Conservation (phyloP, 2,888 invertebrate genomes). For the Tiphia femorata region DNA sequence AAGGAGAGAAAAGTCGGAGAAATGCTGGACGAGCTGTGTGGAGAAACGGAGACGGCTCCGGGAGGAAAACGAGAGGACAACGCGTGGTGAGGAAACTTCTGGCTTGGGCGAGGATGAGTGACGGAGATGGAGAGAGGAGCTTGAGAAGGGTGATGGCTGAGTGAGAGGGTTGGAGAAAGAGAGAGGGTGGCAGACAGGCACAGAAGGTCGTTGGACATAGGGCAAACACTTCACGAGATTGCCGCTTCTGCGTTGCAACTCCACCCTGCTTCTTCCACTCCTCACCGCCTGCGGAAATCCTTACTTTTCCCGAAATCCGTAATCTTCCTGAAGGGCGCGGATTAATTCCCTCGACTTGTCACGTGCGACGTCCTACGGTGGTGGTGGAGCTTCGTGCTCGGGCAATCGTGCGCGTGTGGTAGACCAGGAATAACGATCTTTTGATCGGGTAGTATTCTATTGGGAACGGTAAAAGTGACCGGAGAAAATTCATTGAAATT, state of each 20-base stretch:
- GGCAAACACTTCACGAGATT: slow-evolving; percentile 55
- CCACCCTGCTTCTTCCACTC: too few species aligned
- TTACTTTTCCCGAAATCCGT: slow-evolving; percentile 49
- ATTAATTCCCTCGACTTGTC: slow-evolving; percentile 49
- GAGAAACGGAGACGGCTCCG: slow-evolving; percentile 21
- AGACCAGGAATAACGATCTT: slow-evolving; percentile 3
- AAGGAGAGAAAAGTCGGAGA: slow-evolving; percentile 1
- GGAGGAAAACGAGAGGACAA: slow-evolving; percentile 21
- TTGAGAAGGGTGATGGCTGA: too few species aligned
- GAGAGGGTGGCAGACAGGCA: slow-evolving; percentile 20
- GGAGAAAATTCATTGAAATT: too few species aligned
- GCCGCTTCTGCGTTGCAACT: slow-evolving; percentile 45
- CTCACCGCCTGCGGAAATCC: slow-evolving; percentile 47
- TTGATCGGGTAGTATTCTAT: too few species aligned
- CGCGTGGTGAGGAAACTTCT: slow-evolving; percentile 30
- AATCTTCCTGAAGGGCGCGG: slow-evolving; percentile 51
- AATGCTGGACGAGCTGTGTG: not conserved
- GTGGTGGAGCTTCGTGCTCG: not conserved
- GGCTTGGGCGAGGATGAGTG: slow-evolving; percentile 9
- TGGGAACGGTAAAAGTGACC: too few species aligned
- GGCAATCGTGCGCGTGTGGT: too few species aligned
- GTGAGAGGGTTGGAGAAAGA: slow-evolving; percentile 8
- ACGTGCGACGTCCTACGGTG: slow-evolving; percentile 26
- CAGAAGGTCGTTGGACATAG: slow-evolving; percentile 45
- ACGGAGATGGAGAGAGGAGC: slow-evolving; percentile 2